Conservation (phyloP, 1,140 invertebrate genomes). For the Steinernema feltiae region DNA sequence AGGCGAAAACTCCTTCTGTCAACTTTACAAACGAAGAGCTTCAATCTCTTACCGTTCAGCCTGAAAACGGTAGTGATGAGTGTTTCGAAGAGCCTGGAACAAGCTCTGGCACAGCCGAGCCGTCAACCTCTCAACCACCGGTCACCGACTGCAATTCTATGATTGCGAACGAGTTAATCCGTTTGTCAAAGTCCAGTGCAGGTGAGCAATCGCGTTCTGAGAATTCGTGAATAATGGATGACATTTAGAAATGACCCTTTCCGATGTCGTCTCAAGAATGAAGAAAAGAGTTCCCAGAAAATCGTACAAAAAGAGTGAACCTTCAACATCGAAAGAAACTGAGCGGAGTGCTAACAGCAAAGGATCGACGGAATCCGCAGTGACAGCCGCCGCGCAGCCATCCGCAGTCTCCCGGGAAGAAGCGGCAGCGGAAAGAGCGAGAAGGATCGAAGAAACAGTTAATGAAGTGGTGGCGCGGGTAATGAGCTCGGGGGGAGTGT, state of each 20-base stretch:
- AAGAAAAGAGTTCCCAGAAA: neutral
- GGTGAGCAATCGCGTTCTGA: neutral
- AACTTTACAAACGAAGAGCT: neutral
- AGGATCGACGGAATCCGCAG: too few relatives aligned
- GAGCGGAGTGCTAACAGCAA: too few relatives aligned
- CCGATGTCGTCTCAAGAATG: neutral
- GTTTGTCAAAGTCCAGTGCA: neutral
- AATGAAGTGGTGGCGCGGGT: neutral
- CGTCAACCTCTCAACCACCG: too few relatives aligned
- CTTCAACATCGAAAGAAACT: too few relatives aligned
- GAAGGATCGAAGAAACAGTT: neutral
- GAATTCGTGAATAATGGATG: neutral
- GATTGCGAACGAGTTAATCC: neutral
- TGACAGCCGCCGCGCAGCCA: too few relatives aligned
- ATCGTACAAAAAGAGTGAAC: neutral
- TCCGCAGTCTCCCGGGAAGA: neutral
- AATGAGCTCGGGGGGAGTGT: neutral
- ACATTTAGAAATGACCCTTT: neutral
- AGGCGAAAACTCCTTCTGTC: neutral
- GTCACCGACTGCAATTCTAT: neutral
- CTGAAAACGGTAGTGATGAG: too few relatives aligned
- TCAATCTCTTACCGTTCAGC: too few relatives aligned
- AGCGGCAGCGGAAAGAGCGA: neutral
- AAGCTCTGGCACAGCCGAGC: neutral
- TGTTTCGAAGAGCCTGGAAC: too few relatives aligned